Base-by-base conservation (phyloP, 2,888 invertebrate species). In the Syrista parreyssii region DNA sequence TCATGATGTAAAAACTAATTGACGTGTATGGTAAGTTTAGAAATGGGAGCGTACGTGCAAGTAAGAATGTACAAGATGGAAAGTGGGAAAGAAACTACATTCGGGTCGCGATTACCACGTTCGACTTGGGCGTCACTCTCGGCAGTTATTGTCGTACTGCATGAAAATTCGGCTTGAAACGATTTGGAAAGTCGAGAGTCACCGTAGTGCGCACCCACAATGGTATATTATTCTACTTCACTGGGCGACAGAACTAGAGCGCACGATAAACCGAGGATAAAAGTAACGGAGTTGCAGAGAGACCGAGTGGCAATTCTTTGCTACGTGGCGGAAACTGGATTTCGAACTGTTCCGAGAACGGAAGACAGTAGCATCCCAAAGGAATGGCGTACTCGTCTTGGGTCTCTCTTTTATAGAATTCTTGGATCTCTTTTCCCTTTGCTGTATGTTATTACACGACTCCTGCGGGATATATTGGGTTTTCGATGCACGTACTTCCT, bases 241-340 rank as follows among this genome's bases (percentile, higher is more conserved):
- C 4, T 33, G 71, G 4, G 71, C 71, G 31, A 31, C 71, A 71
- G 31, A 71, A 71, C 71, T 71, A 33, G 71, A 33, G 71, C 71
- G 31, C 15, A 71, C 71, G 3, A 33, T 31, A 33, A 31, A 33
- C 12, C 31, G 15, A 33, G 32, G 31, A 71, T 31, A 71, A 33
- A 30, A 2, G 71, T 15, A 71, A 32, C 12, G 71, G 31, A 31
- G 31, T 23, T 15, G 3, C 31, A 31, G 15, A 33, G 12, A 33
- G 31, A 71, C 33, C 74, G 35, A 33, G 35, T 74, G 23, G 74
- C 35, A 71, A 71, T 23, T 74, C 36, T 74, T 35, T 35, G 11
- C 35, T 23, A 9, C 12, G 33, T 32, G 36, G 36, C 74, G 74
- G 74, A 74, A 74, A 74, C 74, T 35, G 74, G 74, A 23, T 35